Conservation (phyloP, 2,797 vertebrate species). For the Halcyon smyrnensis region DNA sequence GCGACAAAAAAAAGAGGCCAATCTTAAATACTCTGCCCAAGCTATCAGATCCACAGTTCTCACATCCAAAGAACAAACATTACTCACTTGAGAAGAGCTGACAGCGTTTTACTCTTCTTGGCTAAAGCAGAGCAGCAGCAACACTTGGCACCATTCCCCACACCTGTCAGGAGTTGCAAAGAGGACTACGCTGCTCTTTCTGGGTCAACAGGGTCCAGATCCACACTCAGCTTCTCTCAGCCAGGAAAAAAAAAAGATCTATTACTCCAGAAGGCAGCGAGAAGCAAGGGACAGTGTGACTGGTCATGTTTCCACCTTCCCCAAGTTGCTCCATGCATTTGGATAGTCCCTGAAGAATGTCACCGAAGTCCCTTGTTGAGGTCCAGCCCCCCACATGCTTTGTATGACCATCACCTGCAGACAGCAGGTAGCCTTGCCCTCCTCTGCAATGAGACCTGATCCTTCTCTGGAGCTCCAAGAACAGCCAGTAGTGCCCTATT, state of each 20-base stretch:
- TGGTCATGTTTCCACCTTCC: not conserved
- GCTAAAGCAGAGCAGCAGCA: not conserved
- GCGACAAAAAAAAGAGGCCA: not conserved
- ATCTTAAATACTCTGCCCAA: not conserved
- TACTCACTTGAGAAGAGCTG: not conserved
- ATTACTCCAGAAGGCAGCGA: not conserved
- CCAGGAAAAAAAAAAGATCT: not conserved
- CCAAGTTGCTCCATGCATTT: not conserved
- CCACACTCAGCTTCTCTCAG: rapidly evolving
- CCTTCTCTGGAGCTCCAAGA: not conserved
- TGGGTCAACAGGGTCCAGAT: not conserved
- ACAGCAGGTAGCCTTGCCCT: not conserved
- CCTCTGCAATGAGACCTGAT: not conserved
- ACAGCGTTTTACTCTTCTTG: not conserved
- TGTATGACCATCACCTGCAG: not conserved
- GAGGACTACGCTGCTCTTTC: not conserved
- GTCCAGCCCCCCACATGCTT: not conserved
- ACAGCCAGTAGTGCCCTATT: not conserved
- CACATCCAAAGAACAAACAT: not conserved
- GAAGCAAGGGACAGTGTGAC: not conserved
- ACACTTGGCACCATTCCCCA: not conserved
- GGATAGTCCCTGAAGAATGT: not conserved
- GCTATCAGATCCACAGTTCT: rapidly evolving
- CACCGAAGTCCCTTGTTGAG: not conserved
- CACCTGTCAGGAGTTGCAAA: not conserved